Evolutionary conservation across 2,888 invertebrate species (phyloP).

Genomic region (Beris morrisii): DNA sequence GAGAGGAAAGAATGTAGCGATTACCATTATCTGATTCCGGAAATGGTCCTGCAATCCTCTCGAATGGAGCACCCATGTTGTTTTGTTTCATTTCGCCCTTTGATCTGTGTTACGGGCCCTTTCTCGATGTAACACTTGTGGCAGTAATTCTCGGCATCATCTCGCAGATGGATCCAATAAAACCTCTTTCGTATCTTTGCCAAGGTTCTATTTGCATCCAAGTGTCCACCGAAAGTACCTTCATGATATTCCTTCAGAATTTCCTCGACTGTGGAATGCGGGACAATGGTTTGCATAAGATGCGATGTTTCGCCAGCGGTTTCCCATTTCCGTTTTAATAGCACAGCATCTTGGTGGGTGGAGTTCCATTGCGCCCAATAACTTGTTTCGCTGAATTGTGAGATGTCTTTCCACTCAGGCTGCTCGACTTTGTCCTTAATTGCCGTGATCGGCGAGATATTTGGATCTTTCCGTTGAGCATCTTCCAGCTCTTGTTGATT

Average conservation of each 20-base stretch:
- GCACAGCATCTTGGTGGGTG: neutral
- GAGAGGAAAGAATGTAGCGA: slow-evolving; percentile 1
- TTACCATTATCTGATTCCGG: slow-evolving; percentile 5
- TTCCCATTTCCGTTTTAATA: slow-evolving; percentile 2
- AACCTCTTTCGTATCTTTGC: slow-evolving; percentile 42
- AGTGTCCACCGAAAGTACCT: slow-evolving; percentile 42
- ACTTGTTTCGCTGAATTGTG: too few species aligned
- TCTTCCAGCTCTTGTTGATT: too few species aligned
- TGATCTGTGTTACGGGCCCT: too few species aligned
- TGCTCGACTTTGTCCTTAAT: too few species aligned
- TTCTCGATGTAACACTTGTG: too few species aligned
- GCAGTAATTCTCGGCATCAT: neutral
- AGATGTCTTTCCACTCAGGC: too few species aligned
- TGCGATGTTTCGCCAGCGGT: neutral
- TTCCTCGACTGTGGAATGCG: slow-evolving; percentile 33
- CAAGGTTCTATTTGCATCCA: too few species aligned
- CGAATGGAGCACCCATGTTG: neutral
- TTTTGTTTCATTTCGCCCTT: too few species aligned
- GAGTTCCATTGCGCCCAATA: slow-evolving; percentile 5
- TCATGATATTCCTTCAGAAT: slow-evolving; percentile 41
- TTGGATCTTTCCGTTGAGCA: too few species aligned
- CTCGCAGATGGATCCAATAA: slow-evolving; percentile 39
- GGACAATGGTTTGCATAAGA: slow-evolving; percentile 32
- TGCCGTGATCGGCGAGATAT: too few species aligned
- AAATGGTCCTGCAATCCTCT: slow-evolving; percentile 3